A percentile compares a stretch with the other conserved stretches of the same genome.
Conservation (phyloP, 2,888 invertebrate species). For the Caenorhabditis plicata region DNA sequence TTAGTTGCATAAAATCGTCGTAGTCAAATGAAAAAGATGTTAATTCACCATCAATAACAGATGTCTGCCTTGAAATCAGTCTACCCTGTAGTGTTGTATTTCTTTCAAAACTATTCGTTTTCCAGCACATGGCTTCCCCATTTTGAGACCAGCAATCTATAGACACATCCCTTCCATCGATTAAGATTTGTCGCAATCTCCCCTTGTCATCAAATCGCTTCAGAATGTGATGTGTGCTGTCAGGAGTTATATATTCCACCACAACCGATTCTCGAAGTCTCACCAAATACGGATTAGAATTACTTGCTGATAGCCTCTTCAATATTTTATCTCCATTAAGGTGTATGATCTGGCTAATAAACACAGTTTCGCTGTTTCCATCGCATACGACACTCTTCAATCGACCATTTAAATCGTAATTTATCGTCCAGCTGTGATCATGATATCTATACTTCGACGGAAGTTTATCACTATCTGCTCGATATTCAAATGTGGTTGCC, state of each 20-base stretch:
- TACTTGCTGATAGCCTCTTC: constrained; percentile 16
- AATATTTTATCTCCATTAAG: constrained; percentile 28
- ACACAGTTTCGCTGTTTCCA: too few species aligned
- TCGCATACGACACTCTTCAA: too few species aligned
- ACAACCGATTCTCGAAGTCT: too few species aligned
- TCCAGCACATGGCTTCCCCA: constrained; percentile 4
- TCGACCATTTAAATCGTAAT: too few species aligned
- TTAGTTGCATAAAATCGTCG: constrained; percentile 36
- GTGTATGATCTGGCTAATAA: too few species aligned
- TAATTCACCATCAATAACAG: too few species aligned
- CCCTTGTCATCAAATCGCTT: constrained; percentile 12
- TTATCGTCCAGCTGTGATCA: too few species aligned
- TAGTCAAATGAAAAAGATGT: constrained; percentile 42
- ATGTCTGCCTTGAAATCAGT: too few species aligned
- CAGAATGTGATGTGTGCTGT: constrained; percentile 30
- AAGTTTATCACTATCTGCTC: too few species aligned
- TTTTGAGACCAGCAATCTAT: constrained; percentile 19
- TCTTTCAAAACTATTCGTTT: background rate
- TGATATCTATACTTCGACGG: too few species aligned
- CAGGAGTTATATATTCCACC: constrained; percentile 25
- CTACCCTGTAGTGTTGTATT: constrained; percentile 13
- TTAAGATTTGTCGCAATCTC: constrained; percentile 8
- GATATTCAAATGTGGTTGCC: too few species aligned
- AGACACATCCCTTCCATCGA: constrained; percentile 14
- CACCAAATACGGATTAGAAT: constrained; percentile 22